Evolutionary conservation across 2,113 vertebrate species (phyloP).

Genomic region (Cyprinodon brontotheroides): DNA sequence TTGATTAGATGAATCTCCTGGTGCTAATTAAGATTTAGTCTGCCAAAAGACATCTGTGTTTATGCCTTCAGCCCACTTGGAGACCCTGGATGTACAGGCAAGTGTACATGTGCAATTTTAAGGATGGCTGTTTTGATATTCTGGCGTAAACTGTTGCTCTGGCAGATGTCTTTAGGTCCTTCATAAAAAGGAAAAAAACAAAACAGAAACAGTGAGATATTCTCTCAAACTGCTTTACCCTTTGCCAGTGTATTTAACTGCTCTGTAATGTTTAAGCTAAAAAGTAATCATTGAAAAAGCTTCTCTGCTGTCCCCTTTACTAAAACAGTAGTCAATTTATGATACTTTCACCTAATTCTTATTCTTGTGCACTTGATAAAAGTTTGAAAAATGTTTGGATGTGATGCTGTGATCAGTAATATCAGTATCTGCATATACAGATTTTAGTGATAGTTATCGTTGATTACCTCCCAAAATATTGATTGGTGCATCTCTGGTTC

Average conservation of each 20-base stretch:
- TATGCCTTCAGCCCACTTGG: conserved; percentile 29
- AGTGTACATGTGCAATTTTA: neutral
- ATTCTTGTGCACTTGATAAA: too few relatives aligned
- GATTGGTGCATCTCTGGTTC: too few relatives aligned
- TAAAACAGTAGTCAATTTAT: too few relatives aligned
- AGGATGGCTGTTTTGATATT: conserved; percentile 1
- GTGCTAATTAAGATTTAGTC: conserved; percentile 65
- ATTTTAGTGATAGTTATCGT: too few relatives aligned
- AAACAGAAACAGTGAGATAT: neutral
- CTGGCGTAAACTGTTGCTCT: conserved; percentile 9
- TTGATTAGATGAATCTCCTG: conserved; percentile 70
- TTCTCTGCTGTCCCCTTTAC: too few relatives aligned
- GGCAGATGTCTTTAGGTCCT: conserved; percentile 2
- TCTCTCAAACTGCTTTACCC: neutral
- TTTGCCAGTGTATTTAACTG: neutral
- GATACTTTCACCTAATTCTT: too few relatives aligned
- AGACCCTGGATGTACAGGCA: neutral
- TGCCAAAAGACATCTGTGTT: conserved; percentile 67
- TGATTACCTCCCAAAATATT: too few relatives aligned
- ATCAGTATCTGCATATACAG: too few relatives aligned
- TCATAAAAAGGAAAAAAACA: neutral
- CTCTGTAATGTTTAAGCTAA: neutral
- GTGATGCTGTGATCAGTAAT: too few relatives aligned
- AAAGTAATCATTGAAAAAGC: neutral
- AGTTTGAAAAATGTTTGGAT: too few relatives aligned